Evolutionary conservation across 2,113 vertebrate genomes (phyloP).

Genomic region (Entomyzon cyanotis): DNA sequence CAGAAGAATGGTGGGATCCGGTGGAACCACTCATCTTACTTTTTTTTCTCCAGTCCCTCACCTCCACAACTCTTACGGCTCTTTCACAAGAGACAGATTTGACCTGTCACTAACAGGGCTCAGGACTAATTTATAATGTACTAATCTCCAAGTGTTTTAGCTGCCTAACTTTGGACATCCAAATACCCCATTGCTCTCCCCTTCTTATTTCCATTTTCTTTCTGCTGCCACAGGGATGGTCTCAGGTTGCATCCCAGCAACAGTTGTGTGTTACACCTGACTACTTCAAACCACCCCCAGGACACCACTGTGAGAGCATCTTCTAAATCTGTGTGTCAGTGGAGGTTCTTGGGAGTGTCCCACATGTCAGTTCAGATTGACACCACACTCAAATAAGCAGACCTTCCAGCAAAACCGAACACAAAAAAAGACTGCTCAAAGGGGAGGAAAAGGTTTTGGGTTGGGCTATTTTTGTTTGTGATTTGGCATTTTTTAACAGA

Average conservation of each 20-base stretch:
- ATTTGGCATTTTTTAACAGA: not conserved
- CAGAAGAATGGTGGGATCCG: not conserved
- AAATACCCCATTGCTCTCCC: not conserved
- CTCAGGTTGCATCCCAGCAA: not conserved
- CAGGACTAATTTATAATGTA: not conserved
- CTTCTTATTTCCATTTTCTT: not conserved
- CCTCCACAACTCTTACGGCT: not conserved
- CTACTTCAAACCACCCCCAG: not conserved
- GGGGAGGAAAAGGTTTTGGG: not conserved
- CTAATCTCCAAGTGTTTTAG: not conserved
- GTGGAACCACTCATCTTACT: not conserved
- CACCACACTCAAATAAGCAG: not conserved
- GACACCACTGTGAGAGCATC: not conserved
- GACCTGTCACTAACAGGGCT: not conserved
- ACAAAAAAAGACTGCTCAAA: not conserved
- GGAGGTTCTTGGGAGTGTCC: not conserved
- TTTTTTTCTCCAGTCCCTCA: not conserved
- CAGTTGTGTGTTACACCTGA: not conserved
- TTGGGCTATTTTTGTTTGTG: not conserved
- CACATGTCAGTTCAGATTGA: not conserved
- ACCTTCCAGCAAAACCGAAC: not conserved
- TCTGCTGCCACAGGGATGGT: not conserved
- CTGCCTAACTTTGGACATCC: not conserved
- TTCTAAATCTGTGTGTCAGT: not conserved
- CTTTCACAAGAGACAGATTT: not conserved